A percentile compares a stretch with the other conserved stretches of the same genome.
Conservation (phyloP, 2,113 vertebrate species). For the Dissostichus mawsoni region DNA sequence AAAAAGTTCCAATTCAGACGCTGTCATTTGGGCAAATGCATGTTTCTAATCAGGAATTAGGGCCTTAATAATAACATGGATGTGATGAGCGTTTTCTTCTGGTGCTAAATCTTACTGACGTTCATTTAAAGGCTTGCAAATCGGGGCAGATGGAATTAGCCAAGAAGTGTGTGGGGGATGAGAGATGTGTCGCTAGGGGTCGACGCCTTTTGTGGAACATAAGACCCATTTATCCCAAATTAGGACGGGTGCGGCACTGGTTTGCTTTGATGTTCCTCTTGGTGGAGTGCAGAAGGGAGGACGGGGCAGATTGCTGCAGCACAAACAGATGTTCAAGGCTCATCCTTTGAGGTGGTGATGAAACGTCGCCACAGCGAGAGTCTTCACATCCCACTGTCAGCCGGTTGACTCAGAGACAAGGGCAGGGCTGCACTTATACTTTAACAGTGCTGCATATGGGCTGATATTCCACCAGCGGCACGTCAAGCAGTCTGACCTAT, state of each 20-base stretch:
- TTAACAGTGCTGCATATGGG: conserved; percentile 4
- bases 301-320: conserved; percentile 45
- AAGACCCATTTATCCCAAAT: conserved; percentile 84
- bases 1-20: conserved; percentile 68
- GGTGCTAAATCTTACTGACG: conserved; percentile 61
- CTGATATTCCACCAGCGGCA: not conserved
- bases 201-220: conserved; percentile 79
- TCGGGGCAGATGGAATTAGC: conserved; percentile 80
- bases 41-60: conserved; percentile 79
- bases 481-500: conserved; percentile 30
- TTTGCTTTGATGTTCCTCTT: conserved; percentile 81
- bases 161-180: conserved; percentile 62
- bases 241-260: conserved; percentile 67
- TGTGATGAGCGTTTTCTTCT: conserved; percentile 69
- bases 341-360: conserved; percentile 72
- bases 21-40: conserved; percentile 69
- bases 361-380: conserved; percentile 62
- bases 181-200: conserved; percentile 74
- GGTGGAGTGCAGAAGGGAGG: conserved; percentile 30
- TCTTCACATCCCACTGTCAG: conserved; percentile 62
- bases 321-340: conserved; percentile 78
- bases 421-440: conserved; percentile 41
- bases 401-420: conserved; percentile 54
- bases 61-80: conserved; percentile 60
- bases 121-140: conserved; percentile 74